Evolutionary conservation across 2,113 vertebrate species (phyloP).

Genomic region (Struthio camelus): DNA sequence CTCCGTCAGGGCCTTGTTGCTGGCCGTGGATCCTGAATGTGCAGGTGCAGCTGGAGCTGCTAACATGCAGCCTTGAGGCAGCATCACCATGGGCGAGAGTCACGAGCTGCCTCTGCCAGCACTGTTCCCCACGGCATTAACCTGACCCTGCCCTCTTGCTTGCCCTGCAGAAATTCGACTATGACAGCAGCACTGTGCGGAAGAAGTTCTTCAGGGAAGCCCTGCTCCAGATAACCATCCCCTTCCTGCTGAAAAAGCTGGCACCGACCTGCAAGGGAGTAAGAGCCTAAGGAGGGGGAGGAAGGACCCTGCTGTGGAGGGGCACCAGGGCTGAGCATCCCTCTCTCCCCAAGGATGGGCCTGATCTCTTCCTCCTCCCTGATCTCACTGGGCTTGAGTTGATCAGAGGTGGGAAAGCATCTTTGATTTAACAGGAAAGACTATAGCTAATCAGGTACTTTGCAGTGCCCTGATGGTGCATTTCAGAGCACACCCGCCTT

Average conservation of each 20-base stretch:
- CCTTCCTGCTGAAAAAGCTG: constrained; percentile 94
- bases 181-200: constrained; percentile 93
- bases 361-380: too few species aligned
- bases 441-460: too few species aligned
- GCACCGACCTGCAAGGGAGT: constrained; percentile 85
- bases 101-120: too few species aligned
- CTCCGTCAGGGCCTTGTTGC: too few species aligned
- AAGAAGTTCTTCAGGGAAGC: constrained; percentile 97
- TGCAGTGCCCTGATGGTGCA: too few species aligned
- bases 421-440: too few species aligned
- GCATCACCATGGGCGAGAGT: too few species aligned
- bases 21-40: too few species aligned
- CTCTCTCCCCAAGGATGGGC: background rate
- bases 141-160: background rate
- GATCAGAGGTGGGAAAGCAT: too few species aligned
- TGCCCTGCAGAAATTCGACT: constrained; percentile 88
- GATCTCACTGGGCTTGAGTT: too few species aligned
- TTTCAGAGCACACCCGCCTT: too few species aligned
- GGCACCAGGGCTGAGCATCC: background rate
- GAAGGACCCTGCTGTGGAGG: accelerated
- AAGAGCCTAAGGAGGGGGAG: background rate
- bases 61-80: background rate
- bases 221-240: constrained; percentile 94
- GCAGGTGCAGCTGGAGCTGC: background rate
- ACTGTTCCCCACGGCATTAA: accelerated